Evolutionary conservation across 2,113 vertebrate genomes (phyloP), one percentile per base, ranked within the genome.

Genomic region (Eublepharis macularius): DNA sequence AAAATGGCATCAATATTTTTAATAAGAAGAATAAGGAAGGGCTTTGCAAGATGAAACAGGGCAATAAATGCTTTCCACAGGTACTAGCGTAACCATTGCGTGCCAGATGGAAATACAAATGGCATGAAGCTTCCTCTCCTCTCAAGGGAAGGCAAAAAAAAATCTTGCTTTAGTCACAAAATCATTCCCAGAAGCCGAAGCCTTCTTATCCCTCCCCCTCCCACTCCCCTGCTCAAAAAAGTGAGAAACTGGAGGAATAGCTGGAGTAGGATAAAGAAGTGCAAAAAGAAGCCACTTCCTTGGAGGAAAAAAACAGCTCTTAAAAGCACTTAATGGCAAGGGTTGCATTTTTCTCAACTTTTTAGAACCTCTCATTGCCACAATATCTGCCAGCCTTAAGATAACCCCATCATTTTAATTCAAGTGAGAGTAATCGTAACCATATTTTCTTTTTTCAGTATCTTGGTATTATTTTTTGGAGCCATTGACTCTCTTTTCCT

Each of bases 1-100:
- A 94, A 96, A 96, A 94, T 91, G 93, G 87, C 88, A 95, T 89
- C 93, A 93, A 94, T 94, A 95, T 91, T 81, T 93, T 95, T 95
- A 94, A 94, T 80, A 88, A 24, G 68, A 87, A 91, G 87, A 94
- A 92, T 0, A 84, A 92, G 88, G 93, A 89, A 92, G 78, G 81
- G 72, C 84, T 86, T 85, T 92, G 82, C 68, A 87, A 85, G 76
- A 60, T 93, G 84, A 80, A 70, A 91, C 5, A 89, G 76, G 11
- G 75, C 86, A 92, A 32, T 39, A 89, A 88, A 86, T 75, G 5
- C 10, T 86, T 24, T 78, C n/a, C 78, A 24, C 24, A 63, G 51
- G 66, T 16, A 72, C 29, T 0, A 0, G 12, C n/a, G n/a, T 66
- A 45, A 87, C 45, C 82, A 24, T 36, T 81, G 47, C 7, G 84